These are phyloP conservation scores for Melikaiella ostensackeni DNA, from an alignment of 2,888 invertebrate species.

Conservation along the genomic window DNA sequence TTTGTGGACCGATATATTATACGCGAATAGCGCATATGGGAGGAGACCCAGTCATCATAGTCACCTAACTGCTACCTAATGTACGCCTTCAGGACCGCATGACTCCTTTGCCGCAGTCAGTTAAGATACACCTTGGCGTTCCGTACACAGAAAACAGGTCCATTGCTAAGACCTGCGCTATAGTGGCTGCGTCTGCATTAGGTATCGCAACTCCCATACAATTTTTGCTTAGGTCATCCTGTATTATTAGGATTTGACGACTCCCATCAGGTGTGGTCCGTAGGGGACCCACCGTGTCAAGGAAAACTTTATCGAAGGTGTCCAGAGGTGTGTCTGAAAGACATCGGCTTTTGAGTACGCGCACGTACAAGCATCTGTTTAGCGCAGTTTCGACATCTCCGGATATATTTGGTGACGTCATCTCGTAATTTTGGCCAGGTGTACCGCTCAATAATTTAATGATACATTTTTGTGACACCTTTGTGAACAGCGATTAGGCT, in stretches of 20 bases:
- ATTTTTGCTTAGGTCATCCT: background rate
- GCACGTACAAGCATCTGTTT: too few relatives aligned
- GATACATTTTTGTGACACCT: too few relatives aligned
- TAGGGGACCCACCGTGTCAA: background rate
- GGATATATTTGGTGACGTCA: too few relatives aligned
- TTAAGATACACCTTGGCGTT: background rate
- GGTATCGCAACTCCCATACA: background rate
- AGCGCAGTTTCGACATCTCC: too few relatives aligned
- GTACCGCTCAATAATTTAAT: too few relatives aligned
- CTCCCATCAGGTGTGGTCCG: background rate
- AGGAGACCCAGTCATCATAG: background rate
- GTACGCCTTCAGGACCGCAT: background rate
- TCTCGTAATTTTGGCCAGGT: too few relatives aligned
- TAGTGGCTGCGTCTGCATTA: background rate
- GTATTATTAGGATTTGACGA: background rate
- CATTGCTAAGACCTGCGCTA: background rate
- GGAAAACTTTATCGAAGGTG: background rate
- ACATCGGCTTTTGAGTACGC: background rate
- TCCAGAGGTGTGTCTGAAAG: background rate
- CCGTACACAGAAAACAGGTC: background rate
- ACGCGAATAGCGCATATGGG: too few relatives aligned
- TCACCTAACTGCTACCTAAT: background rate
- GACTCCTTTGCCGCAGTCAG: background rate
- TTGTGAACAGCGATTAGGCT: too few relatives aligned
- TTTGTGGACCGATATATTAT: too few relatives aligned